Conservation (phyloP, 1,140 invertebrate species). For the Pseudomyrmex concolor region DNA sequence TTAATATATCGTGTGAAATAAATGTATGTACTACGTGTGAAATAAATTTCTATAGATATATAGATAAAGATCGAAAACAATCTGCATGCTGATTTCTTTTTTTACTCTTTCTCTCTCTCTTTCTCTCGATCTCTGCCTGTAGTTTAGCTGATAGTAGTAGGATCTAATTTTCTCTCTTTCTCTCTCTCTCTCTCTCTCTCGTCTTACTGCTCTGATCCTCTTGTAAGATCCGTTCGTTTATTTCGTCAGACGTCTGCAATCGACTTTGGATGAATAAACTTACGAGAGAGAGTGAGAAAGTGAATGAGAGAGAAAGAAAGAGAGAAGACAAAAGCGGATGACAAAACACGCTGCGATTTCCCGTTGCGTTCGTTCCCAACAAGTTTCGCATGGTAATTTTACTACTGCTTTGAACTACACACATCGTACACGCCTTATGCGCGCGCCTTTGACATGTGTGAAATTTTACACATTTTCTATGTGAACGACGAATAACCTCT, state of each 20-base stretch:
- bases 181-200: neutral
- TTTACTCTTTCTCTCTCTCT: neutral
- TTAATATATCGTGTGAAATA: neutral
- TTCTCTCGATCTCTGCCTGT: neutral
- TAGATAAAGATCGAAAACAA: neutral
- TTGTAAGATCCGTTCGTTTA: slow-evolving; percentile 51
- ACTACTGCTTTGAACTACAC: slow-evolving; percentile 25
- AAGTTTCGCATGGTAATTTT: slow-evolving; percentile 28
- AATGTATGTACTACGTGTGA: neutral
- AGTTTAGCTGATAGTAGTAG: slow-evolving; percentile 19
- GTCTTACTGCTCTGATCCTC: slow-evolving; percentile 4
- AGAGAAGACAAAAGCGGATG: neutral
- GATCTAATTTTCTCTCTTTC: slow-evolving; percentile 59
- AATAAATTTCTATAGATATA: slow-evolving; percentile 27
- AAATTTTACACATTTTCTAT: slow-evolving; percentile 30
- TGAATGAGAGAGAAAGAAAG: neutral
- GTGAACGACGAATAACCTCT: neutral
- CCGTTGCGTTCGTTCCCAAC: neutral
- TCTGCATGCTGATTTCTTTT: neutral
- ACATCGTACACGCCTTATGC: neutral
- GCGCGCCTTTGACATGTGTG: neutral
- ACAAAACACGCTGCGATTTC: slow-evolving; percentile 34
- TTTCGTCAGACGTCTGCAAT: slow-evolving; percentile 45
- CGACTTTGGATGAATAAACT: slow-evolving; percentile 60
- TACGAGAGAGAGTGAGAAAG: neutral